Conservation (phyloP, 2,888 invertebrate species). For the Laothoe populi region DNA sequence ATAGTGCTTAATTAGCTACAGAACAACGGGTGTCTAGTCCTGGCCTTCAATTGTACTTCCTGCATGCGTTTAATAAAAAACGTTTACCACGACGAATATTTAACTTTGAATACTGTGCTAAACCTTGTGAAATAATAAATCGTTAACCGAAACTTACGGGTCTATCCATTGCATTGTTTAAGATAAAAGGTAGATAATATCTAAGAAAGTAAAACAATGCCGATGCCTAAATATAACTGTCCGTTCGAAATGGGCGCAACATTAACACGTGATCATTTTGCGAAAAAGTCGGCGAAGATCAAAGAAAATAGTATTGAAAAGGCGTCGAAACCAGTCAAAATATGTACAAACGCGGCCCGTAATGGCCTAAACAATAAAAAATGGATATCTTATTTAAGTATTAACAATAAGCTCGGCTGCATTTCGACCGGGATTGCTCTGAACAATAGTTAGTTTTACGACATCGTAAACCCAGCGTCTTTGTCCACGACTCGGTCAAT, state of each 20-base stretch:
- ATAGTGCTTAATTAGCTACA: slow-evolving; percentile 4
- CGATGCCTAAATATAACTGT: slow-evolving; percentile 28
- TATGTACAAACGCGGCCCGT: slow-evolving; percentile 77
- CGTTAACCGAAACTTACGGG: slow-evolving; percentile 34
- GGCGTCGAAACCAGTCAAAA: slow-evolving; percentile 73
- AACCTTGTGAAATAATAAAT: slow-evolving; percentile 4
- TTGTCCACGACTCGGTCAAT: slow-evolving; percentile 73
- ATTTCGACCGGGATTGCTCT: slow-evolving; percentile 67
- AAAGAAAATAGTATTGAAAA: slow-evolving; percentile 61
- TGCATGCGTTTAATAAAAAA: slow-evolving; percentile 5
- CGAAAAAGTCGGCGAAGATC: slow-evolving; percentile 64
- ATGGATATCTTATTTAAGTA: slow-evolving; percentile 82
- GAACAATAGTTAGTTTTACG: slow-evolving; percentile 77
- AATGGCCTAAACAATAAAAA: slow-evolving; percentile 78
- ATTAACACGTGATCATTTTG: slow-evolving; percentile 69
- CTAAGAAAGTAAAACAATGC: slow-evolving; percentile 33
- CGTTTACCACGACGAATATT: background rate
- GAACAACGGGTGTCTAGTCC: background rate
- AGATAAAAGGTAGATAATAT: slow-evolving; percentile 29
- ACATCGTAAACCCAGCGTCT: slow-evolving; percentile 72
- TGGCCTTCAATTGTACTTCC: slow-evolving; percentile 7
- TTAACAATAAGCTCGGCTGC: slow-evolving; percentile 74
- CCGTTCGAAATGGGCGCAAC: slow-evolving; percentile 40
- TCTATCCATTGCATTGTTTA: slow-evolving; percentile 37
- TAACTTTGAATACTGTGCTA: slow-evolving; percentile 1